Percentiles rank a stretch among this genome's conserved stretches.
These are phyloP conservation scores for Elegia similella DNA, from an alignment of 2,888 invertebrate genomes.

Conservation along the genomic window DNA sequence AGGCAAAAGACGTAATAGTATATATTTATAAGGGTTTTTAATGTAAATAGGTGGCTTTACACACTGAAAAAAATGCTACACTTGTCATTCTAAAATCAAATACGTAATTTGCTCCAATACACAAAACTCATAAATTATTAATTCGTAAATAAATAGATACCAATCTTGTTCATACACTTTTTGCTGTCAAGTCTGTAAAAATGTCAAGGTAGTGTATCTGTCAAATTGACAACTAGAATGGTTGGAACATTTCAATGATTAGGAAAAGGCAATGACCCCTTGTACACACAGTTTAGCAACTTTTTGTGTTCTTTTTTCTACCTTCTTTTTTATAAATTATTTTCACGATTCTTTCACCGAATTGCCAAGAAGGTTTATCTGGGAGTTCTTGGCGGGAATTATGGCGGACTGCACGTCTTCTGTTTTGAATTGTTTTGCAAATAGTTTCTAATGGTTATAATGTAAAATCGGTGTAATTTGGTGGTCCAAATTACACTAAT, in stretches of 20 bases:
- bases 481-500: too few relatives aligned
- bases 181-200: constrained; percentile 1
- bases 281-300: not conserved
- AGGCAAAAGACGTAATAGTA: too few relatives aligned
- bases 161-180: constrained; percentile 2
- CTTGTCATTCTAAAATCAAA: not conserved
- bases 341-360: too few relatives aligned
- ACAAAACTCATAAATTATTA: not conserved
- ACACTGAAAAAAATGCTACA: not conserved
- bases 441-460: too few relatives aligned
- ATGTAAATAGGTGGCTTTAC: too few relatives aligned
- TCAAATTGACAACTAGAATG: constrained; percentile 7
- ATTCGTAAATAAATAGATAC: constrained; percentile 4
- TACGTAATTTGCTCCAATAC: not conserved
- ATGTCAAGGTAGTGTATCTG: constrained; percentile 4
- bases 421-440: too few relatives aligned
- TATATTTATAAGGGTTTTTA: too few relatives aligned
- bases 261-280: not conserved
- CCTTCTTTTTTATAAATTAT: not conserved
- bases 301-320: not conserved
- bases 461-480: too few relatives aligned
- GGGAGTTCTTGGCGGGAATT: too few relatives aligned
- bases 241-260: not conserved
- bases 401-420: too few relatives aligned
- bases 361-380: too few relatives aligned